Base-by-base conservation (phyloP, 2,888 invertebrate genomes). In the Aspidapion aeneum region DNA sequence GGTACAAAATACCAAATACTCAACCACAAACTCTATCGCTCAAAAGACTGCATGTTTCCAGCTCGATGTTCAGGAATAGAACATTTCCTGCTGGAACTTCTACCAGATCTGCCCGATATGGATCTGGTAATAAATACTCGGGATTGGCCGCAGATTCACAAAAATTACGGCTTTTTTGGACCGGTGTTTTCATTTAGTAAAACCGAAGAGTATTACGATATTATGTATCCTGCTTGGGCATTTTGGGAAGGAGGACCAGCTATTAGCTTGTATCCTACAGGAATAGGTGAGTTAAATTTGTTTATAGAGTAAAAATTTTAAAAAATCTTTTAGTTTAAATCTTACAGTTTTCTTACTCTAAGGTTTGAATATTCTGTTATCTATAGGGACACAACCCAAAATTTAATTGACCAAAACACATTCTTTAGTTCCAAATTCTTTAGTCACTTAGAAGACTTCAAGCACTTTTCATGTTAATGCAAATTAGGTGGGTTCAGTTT, bases 241-340 rank as follows among this genome's bases (percentile, higher is more conserved):
- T 98, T 98, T 80, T 96, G 97, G 96, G 95, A 95, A 81, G 98
- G 98, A 21, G 98, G 98, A 0, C 98, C 98, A 16, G 97, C 98
- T 0, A 97, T 98, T 71, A 87, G 90, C 49, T 81, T 96, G 9
- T 96, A 97, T 81, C 98, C 98, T 0, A 90, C 87, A 60, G 98
- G 98, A 18, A 87, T 98, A 67, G 80, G 80, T 78, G 71, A 70
- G 49, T 18, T 16, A 12, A 12, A 58, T n/a, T n/a, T n/a, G 18
- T 54, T 2, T 22, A 18, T 50, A 16, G n/a, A 54, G 2, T 50
- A 12, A 21, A n/a, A n/a, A n/a, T n/a, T n/a, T n/a, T n/a, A n/a
- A n/a, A n/a, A n/a, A n/a, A n/a, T n/a, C n/a, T n/a, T n/a, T n/a
- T n/a, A 48, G 49, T 48, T 48, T 48, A 48, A 48, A 12, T 48